Percentiles rank a stretch among this genome's conserved stretches.
Conservation (phyloP, 2,888 invertebrate genomes). For the Ichneumoninae sp. region DNA sequence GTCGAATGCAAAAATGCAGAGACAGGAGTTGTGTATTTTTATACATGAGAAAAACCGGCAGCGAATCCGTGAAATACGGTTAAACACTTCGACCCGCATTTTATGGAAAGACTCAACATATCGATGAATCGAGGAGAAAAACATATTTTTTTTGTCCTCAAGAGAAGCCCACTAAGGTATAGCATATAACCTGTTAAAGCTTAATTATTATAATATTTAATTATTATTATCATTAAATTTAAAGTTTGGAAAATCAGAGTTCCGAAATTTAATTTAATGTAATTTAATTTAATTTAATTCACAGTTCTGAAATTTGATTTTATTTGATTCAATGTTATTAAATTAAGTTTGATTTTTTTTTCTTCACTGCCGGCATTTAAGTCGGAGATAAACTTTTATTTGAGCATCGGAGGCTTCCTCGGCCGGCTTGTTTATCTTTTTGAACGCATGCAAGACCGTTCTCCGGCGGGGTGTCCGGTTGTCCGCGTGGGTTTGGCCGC, state of each 20-base stretch:
- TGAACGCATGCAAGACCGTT: not conserved
- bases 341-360: not conserved
- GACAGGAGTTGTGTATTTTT: not conserved
- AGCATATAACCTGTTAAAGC: not conserved
- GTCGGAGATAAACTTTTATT: not conserved
- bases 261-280: too few relatives aligned
- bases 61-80: not conserved
- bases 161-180: not conserved
- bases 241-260: too few relatives aligned
- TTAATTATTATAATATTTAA: not conserved
- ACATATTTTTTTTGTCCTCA: not conserved
- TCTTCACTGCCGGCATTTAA: not conserved
- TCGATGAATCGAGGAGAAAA: not conserved
- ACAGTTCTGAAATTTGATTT: too few relatives aligned
- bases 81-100: not conserved
- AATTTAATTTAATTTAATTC: too few relatives aligned
- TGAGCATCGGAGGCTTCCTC: not conserved
- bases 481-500: slow-evolving; percentile 12
- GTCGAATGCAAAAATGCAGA: slow-evolving; percentile 2
- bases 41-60: not conserved
- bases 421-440: not conserved
- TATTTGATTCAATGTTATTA: too few relatives aligned
- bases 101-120: not conserved
- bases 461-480: not conserved
- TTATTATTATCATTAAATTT: not conserved